Evolutionary conservation across 2,113 vertebrate genomes (phyloP).

Genomic region (Corythornis madagascariensis): DNA sequence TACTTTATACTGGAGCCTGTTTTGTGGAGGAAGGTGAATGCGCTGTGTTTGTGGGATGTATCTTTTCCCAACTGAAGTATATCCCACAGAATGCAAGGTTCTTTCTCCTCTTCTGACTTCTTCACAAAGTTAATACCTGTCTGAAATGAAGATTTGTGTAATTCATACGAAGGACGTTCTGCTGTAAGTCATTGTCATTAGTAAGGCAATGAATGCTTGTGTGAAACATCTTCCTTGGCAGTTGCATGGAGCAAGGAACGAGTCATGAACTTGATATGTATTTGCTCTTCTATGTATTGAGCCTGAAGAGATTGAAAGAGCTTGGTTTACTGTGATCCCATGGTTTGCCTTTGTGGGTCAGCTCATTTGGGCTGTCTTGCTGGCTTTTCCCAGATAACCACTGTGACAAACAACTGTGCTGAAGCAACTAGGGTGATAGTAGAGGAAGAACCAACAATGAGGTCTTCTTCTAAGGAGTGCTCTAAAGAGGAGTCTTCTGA

Average conservation of each 20-base stretch:
- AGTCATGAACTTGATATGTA: background rate
- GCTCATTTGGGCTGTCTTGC: background rate
- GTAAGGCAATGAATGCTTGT: background rate
- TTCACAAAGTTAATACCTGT: background rate
- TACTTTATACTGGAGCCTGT: background rate
- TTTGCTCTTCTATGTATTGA: background rate
- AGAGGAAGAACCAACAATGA: background rate
- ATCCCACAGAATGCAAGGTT: background rate
- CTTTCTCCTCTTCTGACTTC: background rate
- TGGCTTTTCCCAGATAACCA: background rate
- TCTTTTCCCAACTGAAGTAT: background rate
- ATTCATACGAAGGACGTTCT: background rate
- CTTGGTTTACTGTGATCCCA: background rate
- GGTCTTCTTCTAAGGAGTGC: background rate
- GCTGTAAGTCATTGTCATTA: background rate
- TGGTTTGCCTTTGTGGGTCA: background rate
- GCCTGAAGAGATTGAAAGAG: background rate
- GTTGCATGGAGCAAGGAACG: background rate
- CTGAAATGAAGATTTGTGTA: background rate
- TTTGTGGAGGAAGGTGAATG: background rate
- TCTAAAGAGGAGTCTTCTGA: background rate
- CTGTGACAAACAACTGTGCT: background rate
- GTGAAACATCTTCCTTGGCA: background rate
- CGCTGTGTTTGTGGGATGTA: background rate
- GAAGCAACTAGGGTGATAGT: background rate